Percentiles rank a stretch among this genome's conserved stretches.
phyloP scores from a whole-genome alignment of 2,888 invertebrate species.

The Deilephila elpenor region DNA sequence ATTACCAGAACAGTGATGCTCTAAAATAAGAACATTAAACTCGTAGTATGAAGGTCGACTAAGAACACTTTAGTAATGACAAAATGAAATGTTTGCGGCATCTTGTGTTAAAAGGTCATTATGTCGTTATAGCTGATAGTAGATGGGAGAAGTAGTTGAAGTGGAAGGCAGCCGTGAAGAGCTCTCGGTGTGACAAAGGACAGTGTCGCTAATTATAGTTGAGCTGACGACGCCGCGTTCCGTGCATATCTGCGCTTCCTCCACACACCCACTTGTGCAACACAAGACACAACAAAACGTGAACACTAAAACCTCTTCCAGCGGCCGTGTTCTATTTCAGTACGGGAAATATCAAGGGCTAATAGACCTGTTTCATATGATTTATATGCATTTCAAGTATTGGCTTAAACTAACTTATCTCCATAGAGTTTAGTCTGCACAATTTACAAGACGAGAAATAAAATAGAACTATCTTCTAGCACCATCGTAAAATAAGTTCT shows the following conservation, averaged over 20 bases:
- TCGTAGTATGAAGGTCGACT: no score
- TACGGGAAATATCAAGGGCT: slow-evolving; percentile 37
- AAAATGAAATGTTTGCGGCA: no score
- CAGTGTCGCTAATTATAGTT: slow-evolving; percentile 68
- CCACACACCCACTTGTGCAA: slow-evolving; percentile 38
- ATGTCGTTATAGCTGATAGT: background rate
- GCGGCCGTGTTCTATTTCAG: slow-evolving; percentile 37
- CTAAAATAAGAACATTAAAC: no score
- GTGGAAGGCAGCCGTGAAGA: slow-evolving; percentile 55
- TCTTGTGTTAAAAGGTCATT: background rate
- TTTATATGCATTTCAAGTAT: slow-evolving; percentile 5
- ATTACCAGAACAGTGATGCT: no score
- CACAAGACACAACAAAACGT: slow-evolving; percentile 19
- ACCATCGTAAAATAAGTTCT: background rate
- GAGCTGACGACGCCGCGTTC: slow-evolving; percentile 61
- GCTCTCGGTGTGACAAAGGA: slow-evolving; percentile 59
- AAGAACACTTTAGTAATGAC: no score
- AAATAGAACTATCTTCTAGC: background rate
- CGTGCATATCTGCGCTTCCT: slow-evolving; percentile 56
- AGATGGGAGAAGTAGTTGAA: slow-evolving; percentile 41
- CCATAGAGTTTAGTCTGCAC: no score
- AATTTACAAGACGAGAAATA: background rate
- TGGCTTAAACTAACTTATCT: background rate
- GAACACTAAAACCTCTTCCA: slow-evolving; percentile 44
- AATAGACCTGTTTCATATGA: slow-evolving; percentile 21